Evolutionary conservation across 2,797 vertebrate species (phyloP), one percentile per base, ranked within the genome.

Genomic region (Antennarius maculatus): DNA sequence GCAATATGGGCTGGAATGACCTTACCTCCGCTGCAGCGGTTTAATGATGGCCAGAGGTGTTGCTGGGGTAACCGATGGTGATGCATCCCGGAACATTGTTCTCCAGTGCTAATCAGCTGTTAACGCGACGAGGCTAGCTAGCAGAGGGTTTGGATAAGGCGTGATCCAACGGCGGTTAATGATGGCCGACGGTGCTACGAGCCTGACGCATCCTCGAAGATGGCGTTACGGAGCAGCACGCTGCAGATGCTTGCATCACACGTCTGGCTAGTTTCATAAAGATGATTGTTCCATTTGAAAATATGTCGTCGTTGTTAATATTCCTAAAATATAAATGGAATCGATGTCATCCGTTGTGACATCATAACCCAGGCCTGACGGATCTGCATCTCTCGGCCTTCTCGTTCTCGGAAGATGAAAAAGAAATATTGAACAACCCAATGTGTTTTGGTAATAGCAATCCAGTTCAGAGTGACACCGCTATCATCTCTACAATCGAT

Each of bases 41-140:
- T 84, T 88, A 89, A 91, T 89, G 82, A 90, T 89, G 81, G 86
- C 90, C 79, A 65, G 86, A 87, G 88, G 89, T 82, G 77, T 71
- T 68, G 73, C 77, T 61, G 49, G 55, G 69, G 71, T 65, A 55
- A 75, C 63, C 85, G 76, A 79, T 74, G 70, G 62, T 84, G 83
- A 91, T 79, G 84, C 77, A 76, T 83, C 72, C 79, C 39, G 70
- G 81, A 82, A 83, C 86, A 89, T 77, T 87, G 86, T 83, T 87
- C 80, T 78, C 34, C 83, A 81, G 77, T 66, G 67, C 75, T 89
- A 91, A 90, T 91, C 88, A 81, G 81, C 79, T 52, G 78, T 76
- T 83, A 85, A 84, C 82, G 75, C 79, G 76, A 72, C 43, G 37
- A 73, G 76, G 77, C 63, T 66, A 37, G 66, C 71, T 62, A 75